Percentiles rank a stretch among this genome's conserved stretches.
These are phyloP conservation scores for Paramisgurnus dabryanus DNA, from an alignment of 2,113 vertebrate genomes.

Conservation along the genomic window DNA sequence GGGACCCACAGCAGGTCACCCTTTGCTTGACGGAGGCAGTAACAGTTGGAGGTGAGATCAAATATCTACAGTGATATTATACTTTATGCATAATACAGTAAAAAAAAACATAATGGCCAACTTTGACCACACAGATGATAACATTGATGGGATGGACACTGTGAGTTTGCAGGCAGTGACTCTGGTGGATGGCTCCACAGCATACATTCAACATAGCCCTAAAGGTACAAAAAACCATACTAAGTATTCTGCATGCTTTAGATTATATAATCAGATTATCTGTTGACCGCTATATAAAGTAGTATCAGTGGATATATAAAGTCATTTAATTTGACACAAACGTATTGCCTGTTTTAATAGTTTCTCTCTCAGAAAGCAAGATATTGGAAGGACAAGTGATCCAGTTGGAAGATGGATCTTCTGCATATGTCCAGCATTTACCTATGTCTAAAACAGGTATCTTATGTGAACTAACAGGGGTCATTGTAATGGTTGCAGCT, in stretches of 20 bases:
- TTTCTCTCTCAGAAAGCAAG: constrained; percentile 85
- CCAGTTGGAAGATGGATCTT: constrained; percentile 95
- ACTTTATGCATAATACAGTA: not conserved
- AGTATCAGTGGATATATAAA: not conserved
- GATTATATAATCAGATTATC: not conserved
- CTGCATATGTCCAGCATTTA: constrained; percentile 95
- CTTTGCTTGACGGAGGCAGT: constrained; percentile 95
- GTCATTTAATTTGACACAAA: not conserved
- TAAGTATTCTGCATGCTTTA: not conserved
- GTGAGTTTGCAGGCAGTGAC: constrained; percentile 97
- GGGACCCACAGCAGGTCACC: constrained; percentile 92
- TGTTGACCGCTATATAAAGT: not conserved
- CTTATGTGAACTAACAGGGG: not conserved
- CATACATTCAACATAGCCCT: constrained; percentile 94
- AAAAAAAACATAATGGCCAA: not conserved
- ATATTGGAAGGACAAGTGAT: constrained; percentile 98
- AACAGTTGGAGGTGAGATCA: constrained; percentile 85
- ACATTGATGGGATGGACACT: constrained; percentile 94
- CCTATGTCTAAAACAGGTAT: constrained; percentile 91
- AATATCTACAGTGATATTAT: not conserved
- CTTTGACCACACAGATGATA: constrained; percentile 80
- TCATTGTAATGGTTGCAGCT: not conserved
- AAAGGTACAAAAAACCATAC: constrained; percentile 76
- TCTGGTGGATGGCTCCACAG: constrained; percentile 93
- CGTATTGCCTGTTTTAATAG: constrained; percentile 30